Percentiles rank a stretch among this genome's conserved stretches.
Conservation (phyloP, 2,888 invertebrate genomes). For the Mythimna ferrago region DNA sequence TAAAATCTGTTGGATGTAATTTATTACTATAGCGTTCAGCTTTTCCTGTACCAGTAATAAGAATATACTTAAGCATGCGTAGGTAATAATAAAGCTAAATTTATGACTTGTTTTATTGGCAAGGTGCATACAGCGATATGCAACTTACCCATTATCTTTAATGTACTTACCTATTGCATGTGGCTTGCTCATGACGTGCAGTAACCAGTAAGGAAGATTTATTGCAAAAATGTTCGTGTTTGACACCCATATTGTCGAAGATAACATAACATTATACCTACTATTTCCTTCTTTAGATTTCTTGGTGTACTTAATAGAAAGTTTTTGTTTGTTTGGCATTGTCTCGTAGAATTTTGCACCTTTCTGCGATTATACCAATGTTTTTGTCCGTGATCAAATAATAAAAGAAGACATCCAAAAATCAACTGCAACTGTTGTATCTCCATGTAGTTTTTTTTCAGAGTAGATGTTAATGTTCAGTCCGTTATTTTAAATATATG, state of each 20-base stretch:
- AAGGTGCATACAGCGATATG: background rate
- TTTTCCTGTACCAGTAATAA: background rate
- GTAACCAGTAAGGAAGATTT: conserved; percentile 3
- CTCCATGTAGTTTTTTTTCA: too few relatives aligned
- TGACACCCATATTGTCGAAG: background rate
- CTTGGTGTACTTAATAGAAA: background rate
- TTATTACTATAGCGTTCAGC: background rate
- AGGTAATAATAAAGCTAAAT: background rate
- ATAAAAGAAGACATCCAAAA: too few relatives aligned
- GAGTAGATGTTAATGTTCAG: too few relatives aligned
- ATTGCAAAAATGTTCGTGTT: conserved; percentile 5
- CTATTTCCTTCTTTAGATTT: background rate
- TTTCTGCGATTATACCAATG: background rate
- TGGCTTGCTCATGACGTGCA: conserved; percentile 13
- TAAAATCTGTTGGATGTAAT: background rate
- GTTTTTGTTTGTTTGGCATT: background rate
- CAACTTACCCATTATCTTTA: conserved; percentile 10
- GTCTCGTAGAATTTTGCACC: background rate
- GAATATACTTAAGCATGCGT: background rate
- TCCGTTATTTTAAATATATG: too few relatives aligned
- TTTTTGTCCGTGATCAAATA: background rate
- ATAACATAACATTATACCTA: too few relatives aligned
- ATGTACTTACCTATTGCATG: background rate
- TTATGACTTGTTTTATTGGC: background rate
- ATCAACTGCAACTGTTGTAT: too few relatives aligned